These are phyloP conservation scores for Nemotelus nigrinus DNA, from an alignment of 2,888 invertebrate species.

Conservation along the genomic window DNA sequence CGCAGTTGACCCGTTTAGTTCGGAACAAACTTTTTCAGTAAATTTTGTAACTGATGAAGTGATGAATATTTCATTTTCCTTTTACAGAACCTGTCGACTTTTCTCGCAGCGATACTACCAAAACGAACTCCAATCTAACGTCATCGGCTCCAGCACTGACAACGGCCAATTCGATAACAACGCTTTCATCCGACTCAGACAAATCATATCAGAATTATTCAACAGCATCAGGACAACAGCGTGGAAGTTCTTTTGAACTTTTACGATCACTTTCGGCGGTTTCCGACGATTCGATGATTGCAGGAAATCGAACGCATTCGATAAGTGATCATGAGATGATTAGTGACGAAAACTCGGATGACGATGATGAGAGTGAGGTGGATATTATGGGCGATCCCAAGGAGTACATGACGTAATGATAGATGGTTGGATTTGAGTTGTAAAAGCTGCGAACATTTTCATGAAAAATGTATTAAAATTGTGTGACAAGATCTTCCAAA, in stretches of 20 bases:
- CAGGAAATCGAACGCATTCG: conserved; percentile 42
- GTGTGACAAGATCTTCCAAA: no score
- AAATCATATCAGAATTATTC: conserved; percentile 49
- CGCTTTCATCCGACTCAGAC: conserved; percentile 53
- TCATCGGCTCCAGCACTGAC: conserved; percentile 39
- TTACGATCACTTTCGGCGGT: conserved; percentile 52
- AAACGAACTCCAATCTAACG: conserved; percentile 46
- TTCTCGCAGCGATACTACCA: conserved; percentile 60
- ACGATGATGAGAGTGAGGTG: conserved; percentile 62
- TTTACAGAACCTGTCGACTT: conserved; percentile 64
- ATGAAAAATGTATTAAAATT: conserved; percentile 16
- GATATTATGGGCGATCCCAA: conserved; percentile 64
- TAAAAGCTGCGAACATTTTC: no score
- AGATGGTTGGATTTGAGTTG: background rate
- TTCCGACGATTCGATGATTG: conserved; percentile 53
- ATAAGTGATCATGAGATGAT: conserved; percentile 57
- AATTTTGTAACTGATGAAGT: no score
- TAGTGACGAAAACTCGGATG: conserved; percentile 63
- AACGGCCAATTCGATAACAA: conserved; percentile 51
- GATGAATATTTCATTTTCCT: no score
- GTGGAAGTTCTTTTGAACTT: conserved; percentile 49
- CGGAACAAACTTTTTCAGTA: no score
- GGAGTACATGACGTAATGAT: conserved; percentile 61
- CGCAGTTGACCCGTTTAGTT: no score
- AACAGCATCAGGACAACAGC: conserved; percentile 3